Conservation (phyloP, 2,113 vertebrate genomes). For the Otus sunia region DNA sequence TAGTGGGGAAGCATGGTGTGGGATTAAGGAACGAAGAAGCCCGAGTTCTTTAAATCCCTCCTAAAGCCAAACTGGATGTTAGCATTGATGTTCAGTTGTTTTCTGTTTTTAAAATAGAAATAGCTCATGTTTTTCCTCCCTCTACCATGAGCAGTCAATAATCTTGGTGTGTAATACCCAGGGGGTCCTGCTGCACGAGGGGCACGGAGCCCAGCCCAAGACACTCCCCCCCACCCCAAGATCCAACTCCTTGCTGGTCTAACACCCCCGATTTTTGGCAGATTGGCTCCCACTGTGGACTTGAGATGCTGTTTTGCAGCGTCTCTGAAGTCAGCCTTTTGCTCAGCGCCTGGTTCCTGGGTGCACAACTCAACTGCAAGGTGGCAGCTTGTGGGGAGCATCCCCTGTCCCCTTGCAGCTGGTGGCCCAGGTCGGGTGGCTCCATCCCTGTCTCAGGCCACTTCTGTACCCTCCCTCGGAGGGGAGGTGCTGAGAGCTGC, state of each 20-base stretch:
- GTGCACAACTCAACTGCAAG: no score
- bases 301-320: no score
- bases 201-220: accelerated
- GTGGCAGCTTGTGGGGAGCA: background rate
- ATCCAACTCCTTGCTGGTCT: background rate
- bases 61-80: background rate
- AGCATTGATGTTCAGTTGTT: background rate
- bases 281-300: background rate
- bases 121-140: background rate
- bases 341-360: no score
- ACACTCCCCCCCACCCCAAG: background rate
- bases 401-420: background rate
- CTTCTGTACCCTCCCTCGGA: background rate
- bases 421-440: background rate
- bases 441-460: background rate
- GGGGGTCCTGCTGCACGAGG: background rate
- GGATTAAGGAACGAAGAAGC: conserved; percentile 2
- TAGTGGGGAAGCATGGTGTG: background rate
- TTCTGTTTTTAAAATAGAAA: background rate
- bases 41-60: background rate
- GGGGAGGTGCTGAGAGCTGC: background rate
- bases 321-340: background rate
- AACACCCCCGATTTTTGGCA: background rate
- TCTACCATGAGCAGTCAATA: background rate
- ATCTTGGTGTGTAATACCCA: accelerated